Conservation (phyloP, 2,888 invertebrate species). For the Terebella lapidaria region DNA sequence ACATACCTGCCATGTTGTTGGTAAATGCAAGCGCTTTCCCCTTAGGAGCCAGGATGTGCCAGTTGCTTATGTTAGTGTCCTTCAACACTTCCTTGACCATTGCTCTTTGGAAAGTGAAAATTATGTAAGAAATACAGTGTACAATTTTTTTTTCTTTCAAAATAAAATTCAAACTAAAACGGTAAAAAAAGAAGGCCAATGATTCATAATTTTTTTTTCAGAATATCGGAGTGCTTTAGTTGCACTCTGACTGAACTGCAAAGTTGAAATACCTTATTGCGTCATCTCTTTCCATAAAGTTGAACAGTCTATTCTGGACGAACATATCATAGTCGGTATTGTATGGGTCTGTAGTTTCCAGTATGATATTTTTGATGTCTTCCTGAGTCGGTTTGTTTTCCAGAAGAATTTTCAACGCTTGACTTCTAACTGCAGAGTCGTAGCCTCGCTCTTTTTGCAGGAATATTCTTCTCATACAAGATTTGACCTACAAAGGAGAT, state of each 20-base stretch:
- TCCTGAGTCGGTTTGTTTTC: conserved; percentile 59
- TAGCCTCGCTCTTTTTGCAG: conserved; percentile 55
- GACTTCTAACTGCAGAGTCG: conserved; percentile 67
- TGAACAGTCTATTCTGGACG: conserved; percentile 35
- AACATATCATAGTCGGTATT: conserved; percentile 43
- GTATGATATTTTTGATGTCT: conserved; percentile 64
- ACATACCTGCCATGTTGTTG: conserved; percentile 60
- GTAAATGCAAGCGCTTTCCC: conserved; percentile 72
- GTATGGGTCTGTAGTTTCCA: conserved; percentile 43
- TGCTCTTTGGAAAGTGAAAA: conserved; percentile 32
- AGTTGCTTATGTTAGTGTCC: conserved; percentile 62
- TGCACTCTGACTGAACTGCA: too few relatives aligned
- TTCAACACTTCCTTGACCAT: conserved; percentile 35
- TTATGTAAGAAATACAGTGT: too few relatives aligned
- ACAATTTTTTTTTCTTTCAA: too few relatives aligned
- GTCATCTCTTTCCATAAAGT: conserved; percentile 31
- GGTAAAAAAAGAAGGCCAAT: too few relatives aligned
- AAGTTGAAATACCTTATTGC: too few relatives aligned
- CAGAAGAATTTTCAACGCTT: conserved; percentile 69
- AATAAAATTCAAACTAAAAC: too few relatives aligned
- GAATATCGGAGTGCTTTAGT: too few relatives aligned
- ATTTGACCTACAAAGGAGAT: too few relatives aligned
- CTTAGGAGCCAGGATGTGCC: conserved; percentile 64
- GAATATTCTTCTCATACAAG: conserved; percentile 44
- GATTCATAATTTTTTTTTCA: too few relatives aligned